Conservation (phyloP, 2,113 vertebrate species). For the Halcyon malimbica region DNA sequence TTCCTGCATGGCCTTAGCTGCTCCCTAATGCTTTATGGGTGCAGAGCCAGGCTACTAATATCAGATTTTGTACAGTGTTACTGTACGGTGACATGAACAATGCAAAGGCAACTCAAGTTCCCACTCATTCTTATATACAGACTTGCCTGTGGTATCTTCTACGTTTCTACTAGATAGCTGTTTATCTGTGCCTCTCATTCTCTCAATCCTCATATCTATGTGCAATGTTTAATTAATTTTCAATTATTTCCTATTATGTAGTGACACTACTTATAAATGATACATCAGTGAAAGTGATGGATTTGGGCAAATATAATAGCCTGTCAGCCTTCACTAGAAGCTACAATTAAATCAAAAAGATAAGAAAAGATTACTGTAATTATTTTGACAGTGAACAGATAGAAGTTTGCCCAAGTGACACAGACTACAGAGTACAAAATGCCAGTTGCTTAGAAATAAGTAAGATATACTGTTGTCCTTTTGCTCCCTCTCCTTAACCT, state of each 20-base stretch:
- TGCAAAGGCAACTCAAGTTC: background rate
- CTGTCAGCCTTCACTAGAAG: constrained; percentile 31
- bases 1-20: background rate
- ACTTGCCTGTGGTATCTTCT: background rate
- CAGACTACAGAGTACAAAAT: constrained; percentile 13
- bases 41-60: background rate
- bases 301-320: constrained; percentile 53
- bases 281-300: constrained; percentile 27
- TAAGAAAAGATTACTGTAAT: constrained; percentile 31
- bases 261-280: constrained; percentile 23
- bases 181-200: constrained; percentile 5
- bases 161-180: background rate
- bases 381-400: constrained; percentile 52
- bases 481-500: background rate
- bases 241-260: constrained; percentile 31
- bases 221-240: constrained; percentile 58
- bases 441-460: constrained; percentile 21
- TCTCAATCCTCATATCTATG: background rate
- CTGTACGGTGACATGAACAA: background rate
- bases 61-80: background rate
- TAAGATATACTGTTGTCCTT: background rate
- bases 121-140: background rate
- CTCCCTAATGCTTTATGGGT: background rate
- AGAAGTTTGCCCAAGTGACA: constrained; percentile 46
- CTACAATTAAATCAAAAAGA: constrained; percentile 48